These are phyloP conservation scores for Mycteria americana DNA, from an alignment of 2,797 vertebrate genomes.

Conservation along the genomic window DNA sequence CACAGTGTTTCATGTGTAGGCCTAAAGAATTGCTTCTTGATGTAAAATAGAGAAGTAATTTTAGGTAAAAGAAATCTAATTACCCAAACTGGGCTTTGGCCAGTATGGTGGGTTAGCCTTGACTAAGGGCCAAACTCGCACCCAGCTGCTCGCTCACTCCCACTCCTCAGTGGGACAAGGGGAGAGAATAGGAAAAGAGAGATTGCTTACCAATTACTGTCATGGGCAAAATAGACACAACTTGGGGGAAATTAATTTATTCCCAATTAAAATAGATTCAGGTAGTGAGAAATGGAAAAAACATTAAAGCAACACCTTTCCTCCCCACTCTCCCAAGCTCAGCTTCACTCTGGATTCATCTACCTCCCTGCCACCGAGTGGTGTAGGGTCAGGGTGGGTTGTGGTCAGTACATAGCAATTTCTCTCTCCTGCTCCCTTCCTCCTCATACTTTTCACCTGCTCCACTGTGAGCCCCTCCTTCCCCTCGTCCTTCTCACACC, in stretches of 20 bases:
- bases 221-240: neutral
- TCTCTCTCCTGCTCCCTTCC: neutral
- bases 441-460: neutral
- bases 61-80: neutral
- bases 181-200: neutral
- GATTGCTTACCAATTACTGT: neutral
- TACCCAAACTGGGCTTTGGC: neutral
- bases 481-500: neutral
- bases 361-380: fast-evolving
- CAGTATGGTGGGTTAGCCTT: neutral
- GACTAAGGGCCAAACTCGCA: neutral
- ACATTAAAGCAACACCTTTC: neutral
- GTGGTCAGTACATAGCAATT: neutral
- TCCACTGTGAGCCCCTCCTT: neutral
- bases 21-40: neutral
- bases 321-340: neutral
- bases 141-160: neutral
- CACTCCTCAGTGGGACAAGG: neutral
- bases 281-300: neutral
- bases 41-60: neutral
- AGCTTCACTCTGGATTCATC: neutral
- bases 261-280: neutral
- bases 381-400: fast-evolving
- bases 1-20: neutral
- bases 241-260: neutral